phyloP scores from a whole-genome alignment of 2,888 invertebrate genomes.

The Leptopilina myrica region DNA sequence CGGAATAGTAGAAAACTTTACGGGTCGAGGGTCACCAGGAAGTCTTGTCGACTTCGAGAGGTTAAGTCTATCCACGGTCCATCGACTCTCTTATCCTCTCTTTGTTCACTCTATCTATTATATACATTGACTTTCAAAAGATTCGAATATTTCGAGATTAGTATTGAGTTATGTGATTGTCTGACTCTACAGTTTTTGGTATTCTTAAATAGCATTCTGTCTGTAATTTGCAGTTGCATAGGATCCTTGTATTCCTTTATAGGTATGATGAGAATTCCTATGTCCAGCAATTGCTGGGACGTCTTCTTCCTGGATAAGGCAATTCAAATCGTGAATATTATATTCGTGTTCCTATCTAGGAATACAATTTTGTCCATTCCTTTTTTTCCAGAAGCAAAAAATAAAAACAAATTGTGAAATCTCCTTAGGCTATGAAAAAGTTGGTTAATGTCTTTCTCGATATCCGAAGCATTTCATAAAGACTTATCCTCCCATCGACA shows the following conservation, averaged over 20 bases:
- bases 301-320: too few relatives aligned
- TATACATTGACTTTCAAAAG: too few relatives aligned
- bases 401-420: background rate
- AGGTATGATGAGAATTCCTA: too few relatives aligned
- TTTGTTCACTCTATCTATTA: background rate
- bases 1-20: constrained; percentile 30
- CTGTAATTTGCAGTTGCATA: too few relatives aligned
- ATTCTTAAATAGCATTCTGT: too few relatives aligned
- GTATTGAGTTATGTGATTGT: too few relatives aligned
- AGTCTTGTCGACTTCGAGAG: constrained; percentile 13
- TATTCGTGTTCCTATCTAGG: background rate
- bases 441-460: constrained; percentile 34
- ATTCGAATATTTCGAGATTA: too few relatives aligned
- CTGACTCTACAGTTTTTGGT: too few relatives aligned
- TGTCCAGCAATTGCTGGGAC: too few relatives aligned
- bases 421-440: background rate
- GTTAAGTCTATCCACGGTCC: constrained; percentile 33
- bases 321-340: too few relatives aligned
- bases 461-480: constrained; percentile 10
- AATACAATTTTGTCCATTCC: background rate
- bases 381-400: background rate
- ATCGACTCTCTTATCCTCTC: constrained; percentile 12
- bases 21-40: constrained; percentile 5
- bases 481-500: constrained; percentile 22
- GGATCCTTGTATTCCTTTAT: too few relatives aligned